phyloP scores from a whole-genome alignment of 2,888 invertebrate species.

The Aphodius granarius region DNA sequence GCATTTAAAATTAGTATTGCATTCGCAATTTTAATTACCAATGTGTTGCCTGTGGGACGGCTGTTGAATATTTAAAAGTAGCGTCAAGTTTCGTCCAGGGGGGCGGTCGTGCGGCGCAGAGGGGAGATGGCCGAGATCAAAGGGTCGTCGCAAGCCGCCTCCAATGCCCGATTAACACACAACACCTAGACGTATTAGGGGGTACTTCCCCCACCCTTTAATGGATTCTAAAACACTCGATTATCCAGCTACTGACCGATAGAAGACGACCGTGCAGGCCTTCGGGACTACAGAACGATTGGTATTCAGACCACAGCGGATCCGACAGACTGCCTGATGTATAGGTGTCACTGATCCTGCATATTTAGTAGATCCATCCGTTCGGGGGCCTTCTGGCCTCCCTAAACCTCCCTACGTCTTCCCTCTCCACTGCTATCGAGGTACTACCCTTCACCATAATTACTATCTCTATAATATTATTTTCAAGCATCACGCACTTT shows the following conservation, averaged over 20 bases:
- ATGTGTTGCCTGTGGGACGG: constrained; percentile 44
- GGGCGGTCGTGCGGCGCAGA: background rate
- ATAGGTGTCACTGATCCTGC: constrained; percentile 50
- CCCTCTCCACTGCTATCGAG: background rate
- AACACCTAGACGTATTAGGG: constrained; percentile 39
- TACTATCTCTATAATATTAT: background rate
- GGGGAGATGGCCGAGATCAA: constrained; percentile 40
- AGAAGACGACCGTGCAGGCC: constrained; percentile 14
- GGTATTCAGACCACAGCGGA: constrained; percentile 40
- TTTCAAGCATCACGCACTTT: background rate
- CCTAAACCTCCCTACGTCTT: background rate
- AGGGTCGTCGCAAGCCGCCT: constrained; percentile 41
- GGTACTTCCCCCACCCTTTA: constrained; percentile 37
- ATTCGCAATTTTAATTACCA: constrained; percentile 45
- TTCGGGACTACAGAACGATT: constrained; percentile 27
- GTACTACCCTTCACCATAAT: background rate
- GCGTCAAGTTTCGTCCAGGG: constrained; percentile 33
- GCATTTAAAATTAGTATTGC: constrained; percentile 35
- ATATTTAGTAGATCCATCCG: constrained; percentile 46
- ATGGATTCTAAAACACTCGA: constrained; percentile 42
- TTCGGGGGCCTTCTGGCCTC: constrained; percentile 11
- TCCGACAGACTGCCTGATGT: constrained; percentile 46
- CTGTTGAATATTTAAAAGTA: constrained; percentile 50
- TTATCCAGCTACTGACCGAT: constrained; percentile 32
- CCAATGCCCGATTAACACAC: constrained; percentile 44